A percentile compares a stretch with the other conserved stretches of the same genome.
phyloP scores from a whole-genome alignment of 1,140 invertebrate species.

The Phthorimaea operculella region DNA sequence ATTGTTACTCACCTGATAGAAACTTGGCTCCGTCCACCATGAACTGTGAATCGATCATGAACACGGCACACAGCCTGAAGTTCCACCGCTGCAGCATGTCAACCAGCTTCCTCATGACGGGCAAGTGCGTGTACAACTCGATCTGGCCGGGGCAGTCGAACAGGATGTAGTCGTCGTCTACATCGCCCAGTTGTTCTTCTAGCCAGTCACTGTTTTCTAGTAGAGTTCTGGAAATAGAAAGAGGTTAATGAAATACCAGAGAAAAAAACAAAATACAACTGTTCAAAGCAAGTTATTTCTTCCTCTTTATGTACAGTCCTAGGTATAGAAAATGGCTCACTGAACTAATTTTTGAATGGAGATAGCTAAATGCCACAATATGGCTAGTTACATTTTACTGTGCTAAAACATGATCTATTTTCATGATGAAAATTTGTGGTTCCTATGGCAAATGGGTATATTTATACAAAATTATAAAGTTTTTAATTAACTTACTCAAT shows the following conservation, averaged over 20 bases:
- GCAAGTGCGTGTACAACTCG: constrained; percentile 97
- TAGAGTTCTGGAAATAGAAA: constrained; percentile 84
- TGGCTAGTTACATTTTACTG: no score
- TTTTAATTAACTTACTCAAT: constrained; percentile 95
- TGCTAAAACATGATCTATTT: no score
- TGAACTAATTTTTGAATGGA: no score
- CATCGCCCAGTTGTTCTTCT: constrained; percentile 81
- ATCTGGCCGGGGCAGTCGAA: constrained; percentile 99
- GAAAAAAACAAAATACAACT: no score
- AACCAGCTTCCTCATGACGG: constrained; percentile 87
- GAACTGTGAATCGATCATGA: constrained; percentile 96
- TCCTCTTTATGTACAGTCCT: no score
- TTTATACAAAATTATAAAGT: no score
- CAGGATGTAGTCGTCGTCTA: constrained; percentile 94
- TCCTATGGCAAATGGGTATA: no score
- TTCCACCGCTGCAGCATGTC: constrained; percentile 86
- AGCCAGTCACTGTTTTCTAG: constrained; percentile 93
- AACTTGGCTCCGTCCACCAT: constrained; percentile 97
- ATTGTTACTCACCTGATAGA: constrained; percentile 72
- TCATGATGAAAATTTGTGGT: no score
- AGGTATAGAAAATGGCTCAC: no score
- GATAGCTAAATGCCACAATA: no score
- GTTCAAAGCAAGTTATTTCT: no score
- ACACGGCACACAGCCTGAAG: constrained; percentile 92
- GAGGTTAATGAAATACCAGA: no score